phyloP scores from a whole-genome alignment of 2,888 invertebrate species.

The Acrobeloides nanus region DNA sequence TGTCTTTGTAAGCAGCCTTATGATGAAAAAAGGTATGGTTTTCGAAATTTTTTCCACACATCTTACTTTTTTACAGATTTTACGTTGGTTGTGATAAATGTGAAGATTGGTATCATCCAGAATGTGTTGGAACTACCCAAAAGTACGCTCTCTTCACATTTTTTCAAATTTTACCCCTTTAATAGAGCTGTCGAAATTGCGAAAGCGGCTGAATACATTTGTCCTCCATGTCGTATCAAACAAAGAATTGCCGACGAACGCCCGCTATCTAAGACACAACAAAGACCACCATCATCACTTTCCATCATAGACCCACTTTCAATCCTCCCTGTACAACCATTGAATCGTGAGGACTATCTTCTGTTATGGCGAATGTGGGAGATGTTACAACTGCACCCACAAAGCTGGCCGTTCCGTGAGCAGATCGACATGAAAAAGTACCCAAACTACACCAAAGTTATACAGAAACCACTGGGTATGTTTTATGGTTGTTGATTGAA shows the following conservation, averaged over 20 bases:
- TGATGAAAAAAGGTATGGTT: constrained; percentile 68
- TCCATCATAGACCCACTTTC: too few species aligned
- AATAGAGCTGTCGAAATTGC: constrained; percentile 81
- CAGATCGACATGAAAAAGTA: constrained; percentile 91
- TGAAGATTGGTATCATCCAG: constrained; percentile 97
- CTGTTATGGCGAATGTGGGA: constrained; percentile 26
- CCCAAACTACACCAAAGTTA: constrained; percentile 58
- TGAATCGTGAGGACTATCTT: too few species aligned
- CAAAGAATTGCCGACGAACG: constrained; percentile 4
- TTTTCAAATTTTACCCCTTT: constrained; percentile 1
- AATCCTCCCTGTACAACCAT: too few species aligned
- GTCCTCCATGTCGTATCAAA: constrained; percentile 77
- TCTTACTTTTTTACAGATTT: constrained; percentile 73
- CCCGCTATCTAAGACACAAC: too few species aligned
- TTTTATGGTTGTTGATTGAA: too few species aligned
- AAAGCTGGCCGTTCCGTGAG: constrained; percentile 95
- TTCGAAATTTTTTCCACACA: too few species aligned
- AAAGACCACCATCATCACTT: too few species aligned
- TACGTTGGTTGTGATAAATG: constrained; percentile 98
- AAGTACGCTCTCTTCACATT: constrained; percentile 35
- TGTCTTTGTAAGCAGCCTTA: constrained; percentile 92
- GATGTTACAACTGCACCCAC: constrained; percentile 54
- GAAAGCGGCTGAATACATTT: constrained; percentile 90
- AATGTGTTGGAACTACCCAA: constrained; percentile 72
- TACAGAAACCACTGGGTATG: constrained; percentile 13